Percentiles rank a stretch among this genome's conserved stretches.
Conservation (phyloP, 2,888 invertebrate genomes). For the Eumacrocentrus americanus region DNA sequence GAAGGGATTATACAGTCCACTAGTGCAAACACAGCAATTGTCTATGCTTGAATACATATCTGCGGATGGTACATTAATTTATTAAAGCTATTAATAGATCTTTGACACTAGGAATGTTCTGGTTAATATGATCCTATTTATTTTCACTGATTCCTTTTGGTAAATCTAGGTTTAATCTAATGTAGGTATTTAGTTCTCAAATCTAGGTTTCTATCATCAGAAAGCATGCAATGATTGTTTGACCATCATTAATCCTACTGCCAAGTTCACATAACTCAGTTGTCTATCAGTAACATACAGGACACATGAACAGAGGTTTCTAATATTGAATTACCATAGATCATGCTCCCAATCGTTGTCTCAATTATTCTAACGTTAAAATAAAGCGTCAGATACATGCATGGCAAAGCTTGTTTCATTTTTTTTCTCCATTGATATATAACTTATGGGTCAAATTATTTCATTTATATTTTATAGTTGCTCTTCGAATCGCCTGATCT, state of each 20-base stretch:
- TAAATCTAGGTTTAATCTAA: too few relatives aligned
- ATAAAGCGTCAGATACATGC: constrained; percentile 2
- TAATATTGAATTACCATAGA: not conserved
- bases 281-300: not conserved
- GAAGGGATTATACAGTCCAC: too few relatives aligned
- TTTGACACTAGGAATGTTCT: too few relatives aligned
- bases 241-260: not conserved
- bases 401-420: not conserved
- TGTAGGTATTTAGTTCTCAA: too few relatives aligned
- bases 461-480: not conserved
- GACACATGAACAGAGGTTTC: not conserved
- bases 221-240: too few relatives aligned
- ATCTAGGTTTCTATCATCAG: too few relatives aligned
- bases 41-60: not conserved
- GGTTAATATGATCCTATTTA: too few relatives aligned
- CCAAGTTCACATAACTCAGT: not conserved
- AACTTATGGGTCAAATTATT: not conserved
- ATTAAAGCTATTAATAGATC: too few relatives aligned
- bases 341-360: not conserved
- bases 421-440: not conserved
- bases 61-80: too few relatives aligned
- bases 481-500: not conserved
- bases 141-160: too few relatives aligned
- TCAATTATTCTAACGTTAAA: not conserved
- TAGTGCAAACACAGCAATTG: not conserved